phyloP scores from a whole-genome alignment of 2,888 invertebrate genomes.

The Chrysolina haemoptera region DNA sequence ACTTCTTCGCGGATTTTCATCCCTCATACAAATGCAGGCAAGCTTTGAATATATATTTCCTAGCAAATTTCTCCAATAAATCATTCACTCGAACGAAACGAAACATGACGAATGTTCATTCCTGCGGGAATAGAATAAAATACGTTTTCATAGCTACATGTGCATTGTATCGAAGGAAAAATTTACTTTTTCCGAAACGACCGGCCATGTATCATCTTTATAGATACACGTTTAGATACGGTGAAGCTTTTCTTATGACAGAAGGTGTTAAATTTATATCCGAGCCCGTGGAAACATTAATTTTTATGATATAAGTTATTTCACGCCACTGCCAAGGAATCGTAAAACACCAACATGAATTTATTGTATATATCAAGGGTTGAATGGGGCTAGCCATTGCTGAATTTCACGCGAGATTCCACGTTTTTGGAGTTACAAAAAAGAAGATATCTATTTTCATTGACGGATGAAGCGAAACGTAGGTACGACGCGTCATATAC shows the following conservation, averaged over 20 bases:
- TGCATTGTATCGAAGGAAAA: conserved; percentile 20
- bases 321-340: conserved; percentile 30
- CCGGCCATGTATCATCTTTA: conserved; percentile 35
- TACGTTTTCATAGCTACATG: conserved; percentile 15
- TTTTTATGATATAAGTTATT: conserved; percentile 40
- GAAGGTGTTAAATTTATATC: conserved; percentile 39
- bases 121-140: conserved; percentile 16
- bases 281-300: conserved; percentile 29
- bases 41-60: background rate
- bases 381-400: conserved; percentile 26
- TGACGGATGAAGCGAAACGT: too few relatives aligned
- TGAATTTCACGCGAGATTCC: background rate
- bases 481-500: too few relatives aligned
- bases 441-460: too few relatives aligned
- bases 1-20: conserved; percentile 3
- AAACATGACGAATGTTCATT: conserved; percentile 7
- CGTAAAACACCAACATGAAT: conserved; percentile 36
- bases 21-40: background rate
- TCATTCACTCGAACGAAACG: background rate
- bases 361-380: conserved; percentile 33
- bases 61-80: conserved; percentile 1
- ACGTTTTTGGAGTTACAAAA: background rate
- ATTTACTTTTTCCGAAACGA: conserved; percentile 11
- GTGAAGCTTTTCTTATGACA: conserved; percentile 37
- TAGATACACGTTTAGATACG: conserved; percentile 33